Conservation (phyloP, 2,888 invertebrate genomes). For the Tipula helvola region DNA sequence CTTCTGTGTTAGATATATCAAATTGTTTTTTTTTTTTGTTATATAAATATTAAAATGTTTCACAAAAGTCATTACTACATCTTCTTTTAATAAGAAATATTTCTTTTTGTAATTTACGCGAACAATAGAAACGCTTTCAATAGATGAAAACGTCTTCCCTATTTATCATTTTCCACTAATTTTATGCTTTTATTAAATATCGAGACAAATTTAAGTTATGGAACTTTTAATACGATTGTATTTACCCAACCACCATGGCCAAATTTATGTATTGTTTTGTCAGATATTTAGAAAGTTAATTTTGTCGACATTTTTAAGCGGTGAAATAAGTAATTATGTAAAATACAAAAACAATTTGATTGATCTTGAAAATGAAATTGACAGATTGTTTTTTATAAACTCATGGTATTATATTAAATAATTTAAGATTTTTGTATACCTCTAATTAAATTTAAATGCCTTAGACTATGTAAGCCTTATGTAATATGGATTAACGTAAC, state of each 20-base stretch:
- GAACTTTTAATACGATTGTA: neutral
- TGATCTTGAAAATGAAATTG: neutral
- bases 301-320: neutral
- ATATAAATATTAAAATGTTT: neutral
- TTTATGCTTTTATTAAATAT: neutral
- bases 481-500: neutral
- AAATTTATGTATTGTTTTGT: neutral
- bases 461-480: neutral
- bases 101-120: neutral
- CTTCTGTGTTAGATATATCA: neutral
- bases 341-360: neutral
- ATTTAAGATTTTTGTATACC: neutral
- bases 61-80: neutral
- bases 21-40: neutral
- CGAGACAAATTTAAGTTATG: neutral
- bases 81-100: neutral
- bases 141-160: neutral
- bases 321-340: neutral
- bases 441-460: neutral
- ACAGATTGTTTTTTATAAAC: neutral
- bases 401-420: neutral
- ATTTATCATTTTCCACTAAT: neutral
- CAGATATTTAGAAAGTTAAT: neutral
- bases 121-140: neutral
- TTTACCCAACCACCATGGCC: neutral